Evolutionary conservation across 2,113 vertebrate species (phyloP).

Genomic region (Oreochromis niloticus): DNA sequence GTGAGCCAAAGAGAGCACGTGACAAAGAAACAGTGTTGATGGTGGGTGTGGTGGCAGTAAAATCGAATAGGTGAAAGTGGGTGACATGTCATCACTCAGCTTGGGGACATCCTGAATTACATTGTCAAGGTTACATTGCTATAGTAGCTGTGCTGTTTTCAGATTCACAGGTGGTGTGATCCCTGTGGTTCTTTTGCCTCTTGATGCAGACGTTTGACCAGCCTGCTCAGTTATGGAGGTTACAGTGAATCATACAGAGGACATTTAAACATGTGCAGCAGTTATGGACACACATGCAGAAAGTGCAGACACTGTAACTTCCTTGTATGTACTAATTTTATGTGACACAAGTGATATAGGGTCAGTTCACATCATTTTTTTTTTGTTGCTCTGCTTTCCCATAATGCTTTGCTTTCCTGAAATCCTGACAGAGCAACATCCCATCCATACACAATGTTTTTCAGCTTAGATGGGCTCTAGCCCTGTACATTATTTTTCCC

Average conservation of each 20-base stretch:
- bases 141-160: constrained; percentile 19
- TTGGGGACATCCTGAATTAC: constrained; percentile 48
- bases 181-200: neutral
- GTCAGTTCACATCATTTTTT: neutral
- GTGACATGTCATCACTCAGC: constrained; percentile 44
- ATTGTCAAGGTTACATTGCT: constrained; percentile 63
- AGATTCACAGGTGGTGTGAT: constrained; percentile 19
- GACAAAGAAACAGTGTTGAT: neutral
- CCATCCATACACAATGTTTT: constrained; percentile 13
- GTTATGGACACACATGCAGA: neutral
- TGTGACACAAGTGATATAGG: neutral
- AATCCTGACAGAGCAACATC: neutral
- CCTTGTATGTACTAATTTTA: neutral
- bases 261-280: constrained; percentile 1
- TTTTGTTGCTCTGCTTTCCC: neutral
- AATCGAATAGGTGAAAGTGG: constrained; percentile 13
- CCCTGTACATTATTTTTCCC: constrained; percentile 3
- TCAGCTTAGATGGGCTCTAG: constrained; percentile 2
- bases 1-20: neutral
- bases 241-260: constrained; percentile 14
- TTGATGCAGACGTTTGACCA: neutral
- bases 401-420: constrained; percentile 35
- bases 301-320: neutral
- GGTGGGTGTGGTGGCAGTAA: constrained; percentile 47
- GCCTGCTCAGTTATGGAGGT: neutral